Evolutionary conservation across 2,888 invertebrate species (phyloP).

Genomic region (Elmis aenea): DNA sequence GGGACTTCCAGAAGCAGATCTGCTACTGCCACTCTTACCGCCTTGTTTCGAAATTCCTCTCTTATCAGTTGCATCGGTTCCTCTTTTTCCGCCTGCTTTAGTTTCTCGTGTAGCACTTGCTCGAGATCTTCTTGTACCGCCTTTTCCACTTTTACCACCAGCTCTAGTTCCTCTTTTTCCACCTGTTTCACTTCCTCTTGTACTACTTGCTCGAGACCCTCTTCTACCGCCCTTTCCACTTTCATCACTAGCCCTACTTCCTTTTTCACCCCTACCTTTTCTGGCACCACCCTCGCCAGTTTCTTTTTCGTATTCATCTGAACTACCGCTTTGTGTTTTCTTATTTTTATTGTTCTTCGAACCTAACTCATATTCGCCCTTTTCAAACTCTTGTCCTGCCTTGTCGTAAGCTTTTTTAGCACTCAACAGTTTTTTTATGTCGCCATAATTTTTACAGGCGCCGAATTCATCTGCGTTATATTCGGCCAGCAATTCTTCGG

Average conservation of each 20-base stretch:
- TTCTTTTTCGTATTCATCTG: too few species aligned
- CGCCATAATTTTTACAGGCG: too few species aligned
- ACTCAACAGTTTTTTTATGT: too few species aligned
- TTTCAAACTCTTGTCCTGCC: too few species aligned
- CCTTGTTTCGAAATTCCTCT: not conserved
- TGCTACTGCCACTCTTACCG: not conserved
- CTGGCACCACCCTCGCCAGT: not conserved
- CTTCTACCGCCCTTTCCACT: slow-evolving; percentile 3
- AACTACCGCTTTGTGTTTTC: not conserved
- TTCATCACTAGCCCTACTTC: too few species aligned
- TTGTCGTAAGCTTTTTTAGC: not conserved
- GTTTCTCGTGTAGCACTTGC: too few species aligned
- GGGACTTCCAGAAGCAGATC: not conserved
- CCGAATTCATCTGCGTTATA: too few species aligned
- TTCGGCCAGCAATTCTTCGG: too few species aligned
- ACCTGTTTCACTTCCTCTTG: not conserved
- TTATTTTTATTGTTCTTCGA: not conserved
- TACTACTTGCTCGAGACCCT: not conserved
- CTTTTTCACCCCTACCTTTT: slow-evolving; percentile 4
- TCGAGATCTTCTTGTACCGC: slow-evolving; percentile 2
- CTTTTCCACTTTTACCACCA: not conserved
- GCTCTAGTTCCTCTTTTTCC: slow-evolving; percentile 1
- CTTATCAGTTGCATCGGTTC: too few species aligned
- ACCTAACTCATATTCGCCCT: not conserved
- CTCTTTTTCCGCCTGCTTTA: slow-evolving; percentile 1